Evolutionary conservation across 2,888 invertebrate genomes (phyloP).

Genomic region (Melipona bicolor): DNA sequence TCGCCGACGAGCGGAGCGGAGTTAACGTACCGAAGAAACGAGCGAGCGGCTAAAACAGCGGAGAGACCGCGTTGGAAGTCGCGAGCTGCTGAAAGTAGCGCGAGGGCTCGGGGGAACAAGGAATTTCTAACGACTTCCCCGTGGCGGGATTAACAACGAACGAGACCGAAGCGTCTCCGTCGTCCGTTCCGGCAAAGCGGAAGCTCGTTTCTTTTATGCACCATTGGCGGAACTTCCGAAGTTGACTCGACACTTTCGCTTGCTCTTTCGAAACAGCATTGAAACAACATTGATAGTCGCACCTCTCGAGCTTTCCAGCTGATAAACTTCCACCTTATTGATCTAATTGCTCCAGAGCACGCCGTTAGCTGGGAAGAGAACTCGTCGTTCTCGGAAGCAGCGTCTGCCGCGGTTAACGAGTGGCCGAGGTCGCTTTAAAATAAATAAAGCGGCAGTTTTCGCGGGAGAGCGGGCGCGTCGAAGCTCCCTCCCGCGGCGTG

Average conservation of each 20-base stretch:
- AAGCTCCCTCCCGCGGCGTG: neutral
- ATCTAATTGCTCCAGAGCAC: neutral
- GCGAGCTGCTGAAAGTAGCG: constrained; percentile 28
- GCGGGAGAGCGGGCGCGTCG: constrained; percentile 31
- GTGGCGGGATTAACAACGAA: constrained; percentile 56
- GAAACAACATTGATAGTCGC: neutral
- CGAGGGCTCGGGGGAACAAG: constrained; percentile 28
- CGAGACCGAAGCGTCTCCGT: constrained; percentile 23
- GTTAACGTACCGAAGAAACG: constrained; percentile 53
- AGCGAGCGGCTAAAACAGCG: constrained; percentile 32
- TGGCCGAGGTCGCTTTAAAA: constrained; percentile 23
- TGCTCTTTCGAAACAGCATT: no score
- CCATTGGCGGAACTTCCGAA: no score
- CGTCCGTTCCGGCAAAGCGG: neutral
- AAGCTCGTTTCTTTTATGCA: neutral
- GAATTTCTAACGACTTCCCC: constrained; percentile 65
- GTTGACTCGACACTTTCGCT: no score
- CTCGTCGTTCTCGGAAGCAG: neutral
- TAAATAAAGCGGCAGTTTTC: constrained; percentile 29
- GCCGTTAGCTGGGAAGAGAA: no score
- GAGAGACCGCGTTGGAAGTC: constrained; percentile 33
- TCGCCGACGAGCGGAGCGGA: constrained; percentile 26
- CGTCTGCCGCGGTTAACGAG: constrained; percentile 13
- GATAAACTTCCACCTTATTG: neutral
- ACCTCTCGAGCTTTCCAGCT: neutral